Percentiles rank a stretch among this genome's conserved stretches.
Evolutionary conservation across 2,888 invertebrate genomes (phyloP).

Genomic region (Cyclophora albipunctata): DNA sequence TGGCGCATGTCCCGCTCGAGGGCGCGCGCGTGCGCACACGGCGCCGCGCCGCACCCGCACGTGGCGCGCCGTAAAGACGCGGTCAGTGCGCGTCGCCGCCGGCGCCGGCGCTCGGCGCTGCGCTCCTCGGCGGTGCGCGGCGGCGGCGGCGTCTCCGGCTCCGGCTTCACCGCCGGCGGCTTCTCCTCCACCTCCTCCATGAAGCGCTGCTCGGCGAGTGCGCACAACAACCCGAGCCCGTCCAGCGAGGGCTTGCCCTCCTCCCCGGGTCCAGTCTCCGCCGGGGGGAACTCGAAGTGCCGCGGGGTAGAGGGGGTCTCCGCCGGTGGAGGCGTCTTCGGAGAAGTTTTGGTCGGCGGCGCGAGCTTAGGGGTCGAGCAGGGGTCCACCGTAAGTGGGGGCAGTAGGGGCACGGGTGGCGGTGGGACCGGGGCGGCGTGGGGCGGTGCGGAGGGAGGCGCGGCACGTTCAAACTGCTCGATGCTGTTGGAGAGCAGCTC

Average conservation of each 20-base stretch:
- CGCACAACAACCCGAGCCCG: slow-evolving; percentile 85
- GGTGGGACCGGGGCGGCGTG: slow-evolving; percentile 52
- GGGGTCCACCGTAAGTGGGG: slow-evolving; percentile 56
- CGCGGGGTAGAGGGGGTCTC: slow-evolving; percentile 53
- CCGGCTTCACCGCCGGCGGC: slow-evolving; percentile 57
- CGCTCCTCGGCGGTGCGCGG: slow-evolving; percentile 24
- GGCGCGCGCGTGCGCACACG: slow-evolving; percentile 79
- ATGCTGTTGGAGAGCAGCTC: slow-evolving; percentile 90
- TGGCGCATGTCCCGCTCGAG: slow-evolving; percentile 89
- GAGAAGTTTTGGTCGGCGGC: slow-evolving; percentile 64
- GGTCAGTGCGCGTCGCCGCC: slow-evolving; percentile 52
- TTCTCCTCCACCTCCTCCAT: slow-evolving; percentile 81
- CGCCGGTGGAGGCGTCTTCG: slow-evolving; percentile 55
- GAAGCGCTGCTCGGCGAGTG: slow-evolving; percentile 88
- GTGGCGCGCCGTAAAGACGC: slow-evolving; percentile 39
- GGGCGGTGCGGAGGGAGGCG: slow-evolving; percentile 52
- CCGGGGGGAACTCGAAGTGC: slow-evolving; percentile 50
- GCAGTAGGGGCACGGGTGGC: slow-evolving; percentile 50
- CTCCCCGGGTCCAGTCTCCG: slow-evolving; percentile 38
- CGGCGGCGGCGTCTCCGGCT: slow-evolving; percentile 32
- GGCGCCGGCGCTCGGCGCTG: slow-evolving; percentile 50
- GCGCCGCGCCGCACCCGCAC: slow-evolving; percentile 49
- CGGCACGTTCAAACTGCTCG: slow-evolving; percentile 81
- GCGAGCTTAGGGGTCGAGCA: slow-evolving; percentile 52
- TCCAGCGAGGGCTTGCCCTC: slow-evolving; percentile 70